phyloP scores from a whole-genome alignment of 1,140 invertebrate species.

The Plectus sambesii region DNA sequence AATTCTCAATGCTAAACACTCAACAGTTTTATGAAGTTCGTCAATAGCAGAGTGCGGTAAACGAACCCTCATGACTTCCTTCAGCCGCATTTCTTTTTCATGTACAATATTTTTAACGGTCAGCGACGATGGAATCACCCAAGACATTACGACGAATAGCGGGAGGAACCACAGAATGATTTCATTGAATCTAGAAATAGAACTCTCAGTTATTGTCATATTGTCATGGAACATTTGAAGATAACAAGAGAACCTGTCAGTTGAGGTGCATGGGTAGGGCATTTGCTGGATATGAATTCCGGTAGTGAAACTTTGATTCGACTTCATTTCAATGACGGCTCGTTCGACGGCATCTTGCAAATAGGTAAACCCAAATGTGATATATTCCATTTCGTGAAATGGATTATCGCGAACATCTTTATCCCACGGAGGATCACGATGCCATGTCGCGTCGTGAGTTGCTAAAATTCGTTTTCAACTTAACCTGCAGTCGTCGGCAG shows the following conservation, averaged over 20 bases:
- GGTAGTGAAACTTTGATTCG: slow-evolving; percentile 25
- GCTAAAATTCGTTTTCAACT: no score
- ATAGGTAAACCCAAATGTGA: slow-evolving; percentile 50
- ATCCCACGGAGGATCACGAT: no score
- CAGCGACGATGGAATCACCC: slow-evolving; percentile 62
- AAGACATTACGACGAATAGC: slow-evolving; percentile 51
- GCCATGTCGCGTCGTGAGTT: no score
- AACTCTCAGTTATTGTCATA: no score
- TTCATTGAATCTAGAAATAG: no score
- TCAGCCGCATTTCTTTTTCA: slow-evolving; percentile 57
- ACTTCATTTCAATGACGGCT: slow-evolving; percentile 46
- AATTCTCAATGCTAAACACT: no score
- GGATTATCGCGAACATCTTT: slow-evolving; percentile 32
- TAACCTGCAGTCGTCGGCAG: slow-evolving; percentile 22
- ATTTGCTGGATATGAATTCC: slow-evolving; percentile 38
- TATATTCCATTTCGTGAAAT: slow-evolving; percentile 47
- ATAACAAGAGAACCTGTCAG: no score
- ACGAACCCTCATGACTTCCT: slow-evolving; percentile 50
- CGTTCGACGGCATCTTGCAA: slow-evolving; percentile 51
- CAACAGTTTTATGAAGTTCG: no score
- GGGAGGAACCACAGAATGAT: slow-evolving; percentile 52
- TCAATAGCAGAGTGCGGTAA: no score
- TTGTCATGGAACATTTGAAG: no score
- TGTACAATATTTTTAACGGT: slow-evolving; percentile 63
- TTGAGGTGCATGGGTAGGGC: slow-evolving; percentile 30